These are phyloP conservation scores for Cherax destructor DNA, from an alignment of 1,140 invertebrate species.

Conservation along the genomic window DNA sequence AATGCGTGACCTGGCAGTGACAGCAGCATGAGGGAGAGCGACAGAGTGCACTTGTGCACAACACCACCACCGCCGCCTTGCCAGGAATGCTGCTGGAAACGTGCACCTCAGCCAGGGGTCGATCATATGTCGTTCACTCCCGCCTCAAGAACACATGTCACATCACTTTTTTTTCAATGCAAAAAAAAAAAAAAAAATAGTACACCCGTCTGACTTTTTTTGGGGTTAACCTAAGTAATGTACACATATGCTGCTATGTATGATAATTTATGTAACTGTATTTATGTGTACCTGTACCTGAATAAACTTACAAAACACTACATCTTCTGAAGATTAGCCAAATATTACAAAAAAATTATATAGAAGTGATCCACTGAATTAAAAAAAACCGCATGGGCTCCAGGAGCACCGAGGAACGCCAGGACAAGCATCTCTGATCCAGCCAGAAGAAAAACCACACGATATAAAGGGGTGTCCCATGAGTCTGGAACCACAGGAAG, in stretches of 20 bases:
- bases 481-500: no score
- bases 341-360: neutral
- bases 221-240: no score
- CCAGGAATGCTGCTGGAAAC: neutral
- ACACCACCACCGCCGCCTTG: neutral
- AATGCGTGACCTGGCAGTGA: neutral
- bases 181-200: no score
- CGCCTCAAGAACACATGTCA: neutral
- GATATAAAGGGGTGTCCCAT: no score
- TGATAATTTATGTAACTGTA: no score
- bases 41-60: neutral
- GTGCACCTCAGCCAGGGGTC: neutral
- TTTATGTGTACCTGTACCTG: no score
- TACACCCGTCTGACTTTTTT: no score
- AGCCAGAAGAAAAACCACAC: no score
- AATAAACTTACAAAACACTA: neutral
- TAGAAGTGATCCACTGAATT: neutral
- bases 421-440: no score
- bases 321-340: neutral
- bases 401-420: no score
- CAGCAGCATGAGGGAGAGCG: neutral
- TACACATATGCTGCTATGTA: no score
- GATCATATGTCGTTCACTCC: neutral
- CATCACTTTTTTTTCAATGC: neutral
- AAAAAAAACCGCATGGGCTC: no score